Evolutionary conservation across 2,113 vertebrate species (phyloP).

Genomic region (Myrmecobius fasciatus): DNA sequence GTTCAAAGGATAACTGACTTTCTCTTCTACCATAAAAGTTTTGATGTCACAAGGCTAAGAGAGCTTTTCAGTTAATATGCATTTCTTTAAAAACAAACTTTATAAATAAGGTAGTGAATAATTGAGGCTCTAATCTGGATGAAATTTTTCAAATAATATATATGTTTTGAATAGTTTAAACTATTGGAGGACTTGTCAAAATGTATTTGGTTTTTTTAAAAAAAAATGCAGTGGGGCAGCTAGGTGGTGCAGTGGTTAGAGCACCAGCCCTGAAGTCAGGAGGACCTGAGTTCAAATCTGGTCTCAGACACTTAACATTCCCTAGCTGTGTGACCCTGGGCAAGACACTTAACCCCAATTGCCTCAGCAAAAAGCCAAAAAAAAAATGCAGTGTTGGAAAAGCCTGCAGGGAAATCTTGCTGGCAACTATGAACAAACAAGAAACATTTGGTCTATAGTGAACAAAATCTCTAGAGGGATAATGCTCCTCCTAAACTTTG

Average conservation of each 20-base stretch:
- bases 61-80: neutral
- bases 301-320: too few relatives aligned
- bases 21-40: conserved; percentile 31
- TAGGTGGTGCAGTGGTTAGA: too few relatives aligned
- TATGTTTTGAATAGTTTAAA: neutral
- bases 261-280: too few relatives aligned
- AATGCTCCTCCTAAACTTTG: neutral
- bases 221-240: neutral
- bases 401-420: neutral
- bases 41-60: conserved; percentile 12
- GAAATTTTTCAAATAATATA: neutral
- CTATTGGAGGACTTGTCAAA: neutral
- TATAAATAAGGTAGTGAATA: neutral
- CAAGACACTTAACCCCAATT: too few relatives aligned
- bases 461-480: neutral
- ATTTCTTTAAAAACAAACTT: conserved; percentile 14
- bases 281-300: too few relatives aligned
- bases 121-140: neutral
- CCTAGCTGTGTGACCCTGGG: too few relatives aligned
- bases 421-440: neutral
- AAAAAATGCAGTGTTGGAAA: neutral
- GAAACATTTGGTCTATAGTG: neutral
- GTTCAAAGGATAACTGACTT: neutral
- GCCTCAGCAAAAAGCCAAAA: too few relatives aligned
- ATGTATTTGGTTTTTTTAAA: neutral